Percentiles rank a stretch among this genome's conserved stretches.
These are phyloP conservation scores for Lapara coniferarum DNA, from an alignment of 2,888 invertebrate genomes.

Conservation along the genomic window DNA sequence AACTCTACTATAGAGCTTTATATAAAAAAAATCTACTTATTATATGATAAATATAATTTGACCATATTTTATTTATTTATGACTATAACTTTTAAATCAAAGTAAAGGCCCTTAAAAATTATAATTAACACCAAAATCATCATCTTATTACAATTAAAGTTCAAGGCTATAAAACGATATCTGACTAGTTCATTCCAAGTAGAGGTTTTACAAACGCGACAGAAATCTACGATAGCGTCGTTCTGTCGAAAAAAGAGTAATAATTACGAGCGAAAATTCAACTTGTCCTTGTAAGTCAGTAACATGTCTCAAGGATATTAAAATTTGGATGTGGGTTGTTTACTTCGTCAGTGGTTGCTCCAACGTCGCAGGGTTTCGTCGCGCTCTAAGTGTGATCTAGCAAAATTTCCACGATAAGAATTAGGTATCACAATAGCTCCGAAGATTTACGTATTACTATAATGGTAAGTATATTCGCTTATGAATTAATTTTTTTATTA, in stretches of 20 bases:
- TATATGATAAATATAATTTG: neutral
- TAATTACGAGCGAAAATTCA: constrained; percentile 71
- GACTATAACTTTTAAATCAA: neutral
- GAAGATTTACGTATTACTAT: constrained; percentile 69
- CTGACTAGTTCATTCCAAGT: neutral
- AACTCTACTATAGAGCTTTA: neutral
- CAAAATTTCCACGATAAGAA: constrained; percentile 72
- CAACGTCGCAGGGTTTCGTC: constrained; percentile 51
- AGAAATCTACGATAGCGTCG: neutral
- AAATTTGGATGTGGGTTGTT: constrained; percentile 67
- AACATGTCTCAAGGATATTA: constrained; percentile 68
- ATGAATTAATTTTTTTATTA: neutral
- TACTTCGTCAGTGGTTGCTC: constrained; percentile 65
- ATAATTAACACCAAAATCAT: too few relatives aligned
- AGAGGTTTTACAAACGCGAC: neutral
- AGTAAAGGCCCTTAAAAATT: too few relatives aligned
- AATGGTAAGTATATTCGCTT: constrained; percentile 61
- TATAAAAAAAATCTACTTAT: neutral
- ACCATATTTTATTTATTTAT: neutral
- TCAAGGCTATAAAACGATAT: too few relatives aligned
- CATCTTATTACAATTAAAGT: too few relatives aligned
- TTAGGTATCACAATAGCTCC: constrained; percentile 69
- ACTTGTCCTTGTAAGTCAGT: constrained; percentile 75
- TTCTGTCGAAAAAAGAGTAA: constrained; percentile 34
- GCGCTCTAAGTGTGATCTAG: constrained; percentile 41